Base-by-base conservation (phyloP, 2,113 vertebrate species). In the Nasalis larvatus region DNA sequence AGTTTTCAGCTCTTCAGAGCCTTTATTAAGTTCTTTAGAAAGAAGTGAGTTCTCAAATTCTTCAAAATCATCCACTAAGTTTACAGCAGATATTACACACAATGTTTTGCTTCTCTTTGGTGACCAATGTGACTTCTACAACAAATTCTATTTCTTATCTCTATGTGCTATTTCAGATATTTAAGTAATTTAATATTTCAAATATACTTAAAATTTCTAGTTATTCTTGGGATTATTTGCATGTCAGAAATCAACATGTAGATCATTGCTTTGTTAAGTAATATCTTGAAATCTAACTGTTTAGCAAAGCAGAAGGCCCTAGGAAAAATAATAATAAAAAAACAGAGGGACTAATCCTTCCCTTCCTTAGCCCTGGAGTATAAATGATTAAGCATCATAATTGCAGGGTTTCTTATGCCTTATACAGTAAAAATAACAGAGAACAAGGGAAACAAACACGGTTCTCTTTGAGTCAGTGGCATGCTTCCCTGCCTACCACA, bases 391-490 rank as follows among this genome's bases (percentile, higher is more conserved):
- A 68, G 17, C 30, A 9, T 49, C 32, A 10, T 76, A 58, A 95
- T 86, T 78, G 83, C 17, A 78, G 47, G 60, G 27, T 47, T 68
- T 63, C 54, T 37, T 32, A 63, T 17, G 40, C 63, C 94, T 81
- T 95, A 63, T 92, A 74, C 82, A 95, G 60, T 69, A 94, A 71
- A 91, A 94, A 25, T 71, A 89, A 80, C 47, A 47, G 9, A 71
- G 63, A 92, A 77, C 84, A 78, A 13, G 27, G 42, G 89, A 63
- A 87, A 68, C 16, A 32, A 95, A 80, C 76, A 40, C 6, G 49
- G 52, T 95, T 77, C 21, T 25, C 82, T 68, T 40, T 60, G 52
- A 88, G 68, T 27, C 68, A 78, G 27, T 30, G 66, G 14, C 30
- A 52, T 1, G 45, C 37, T 42, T 91, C 32, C 89, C 77, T 76